These are phyloP conservation scores for Himalopsyche japonica DNA, from an alignment of 2,888 invertebrate genomes.

Conservation along the genomic window DNA sequence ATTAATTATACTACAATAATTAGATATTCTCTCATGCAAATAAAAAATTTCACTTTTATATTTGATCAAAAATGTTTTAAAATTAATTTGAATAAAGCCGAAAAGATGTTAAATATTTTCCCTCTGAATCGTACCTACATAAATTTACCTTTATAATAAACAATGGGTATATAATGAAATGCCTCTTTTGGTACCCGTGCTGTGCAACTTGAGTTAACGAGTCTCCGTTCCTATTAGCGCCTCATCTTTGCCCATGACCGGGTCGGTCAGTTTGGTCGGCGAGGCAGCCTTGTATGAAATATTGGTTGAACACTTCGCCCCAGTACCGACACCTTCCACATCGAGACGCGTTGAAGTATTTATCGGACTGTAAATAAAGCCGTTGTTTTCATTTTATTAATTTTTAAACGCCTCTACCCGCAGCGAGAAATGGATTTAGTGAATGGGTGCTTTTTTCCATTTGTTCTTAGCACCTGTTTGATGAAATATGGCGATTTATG, in stretches of 20 bases:
- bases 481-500: background rate
- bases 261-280: background rate
- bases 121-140: too few relatives aligned
- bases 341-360: constrained; percentile 1
- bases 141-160: too few relatives aligned
- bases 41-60: too few relatives aligned
- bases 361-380: constrained; percentile 4
- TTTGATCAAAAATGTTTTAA: too few relatives aligned
- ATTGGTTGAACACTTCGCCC: background rate
- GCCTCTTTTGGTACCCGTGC: background rate
- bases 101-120: too few relatives aligned
- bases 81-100: too few relatives aligned
- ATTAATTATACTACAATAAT: too few relatives aligned
- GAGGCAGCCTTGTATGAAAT: background rate
- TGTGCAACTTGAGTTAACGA: background rate
- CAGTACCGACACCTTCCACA: background rate
- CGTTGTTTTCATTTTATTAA: constrained; percentile 7
- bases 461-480: background rate
- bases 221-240: background rate
- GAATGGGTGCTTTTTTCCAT: background rate
- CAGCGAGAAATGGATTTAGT: background rate
- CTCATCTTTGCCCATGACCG: background rate
- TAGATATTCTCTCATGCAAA: too few relatives aligned
- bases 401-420: constrained; percentile 6
- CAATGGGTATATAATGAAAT: background rate